Evolutionary conservation across 1,140 invertebrate genomes (phyloP), one percentile per base, ranked within the genome.

Genomic region (Pogonus chalceus): DNA sequence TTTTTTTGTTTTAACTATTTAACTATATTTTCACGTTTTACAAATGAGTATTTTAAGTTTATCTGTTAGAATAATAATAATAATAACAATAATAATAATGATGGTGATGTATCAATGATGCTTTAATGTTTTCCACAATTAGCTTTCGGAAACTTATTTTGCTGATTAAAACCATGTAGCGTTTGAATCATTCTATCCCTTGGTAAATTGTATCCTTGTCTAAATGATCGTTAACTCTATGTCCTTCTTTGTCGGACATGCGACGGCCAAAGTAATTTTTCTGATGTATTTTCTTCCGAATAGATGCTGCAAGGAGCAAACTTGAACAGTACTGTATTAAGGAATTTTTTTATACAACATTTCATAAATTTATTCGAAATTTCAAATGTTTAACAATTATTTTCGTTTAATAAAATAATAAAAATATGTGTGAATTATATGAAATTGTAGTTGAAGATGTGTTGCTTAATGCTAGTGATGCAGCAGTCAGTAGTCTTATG

Each of bases 281-380:
- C 37, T 43, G 37, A 43, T 43, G 37, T 43, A 43, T 43, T 43
- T 43, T 43, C 37, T 43, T 16, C 37, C 7, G 37, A 3, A 43
- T 18, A 16, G 37, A 18, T 9, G 9, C 37, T 43, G 37, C 18
- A 43, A 7, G 4, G 4, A 14, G 14, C 26, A 14, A 31, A 31
- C 4, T 16, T 10, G 37, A 4, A 16, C 7, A 7, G 37, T 9
- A 43, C 37, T 18, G 37, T 31, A 7, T 31, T n/a, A n/a, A n/a
- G n/a, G 18, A 43, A 43, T 43, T 43, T 43, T 18, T 31, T 31
- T 31, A 7, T 14, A 31, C 26, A 4, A 31, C 26, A 31, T n/a
- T n/a, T n/a, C n/a, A n/a, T n/a, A n/a, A n/a, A n/a, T n/a, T n/a
- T n/a, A n/a, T n/a, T n/a, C n/a, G n/a, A n/a, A n/a, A n/a, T n/a